Percentiles rank a stretch among this genome's conserved stretches.
phyloP scores from a whole-genome alignment of 2,888 invertebrate species.

The Eristalis pertinax region DNA sequence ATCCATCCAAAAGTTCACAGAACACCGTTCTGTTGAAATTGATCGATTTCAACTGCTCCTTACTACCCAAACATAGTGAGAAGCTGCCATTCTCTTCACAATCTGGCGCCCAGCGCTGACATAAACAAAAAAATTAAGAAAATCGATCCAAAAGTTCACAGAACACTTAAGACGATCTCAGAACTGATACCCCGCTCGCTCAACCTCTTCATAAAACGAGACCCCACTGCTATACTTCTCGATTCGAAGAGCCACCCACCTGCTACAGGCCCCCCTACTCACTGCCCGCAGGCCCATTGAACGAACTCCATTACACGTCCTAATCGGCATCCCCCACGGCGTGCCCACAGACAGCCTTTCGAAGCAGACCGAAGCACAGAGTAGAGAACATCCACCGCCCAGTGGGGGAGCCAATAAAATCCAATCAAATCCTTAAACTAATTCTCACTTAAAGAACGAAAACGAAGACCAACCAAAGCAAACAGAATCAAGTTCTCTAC shows the following conservation, averaged over 20 bases:
- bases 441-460: not conserved
- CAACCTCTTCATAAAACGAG: not conserved
- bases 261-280: not conserved
- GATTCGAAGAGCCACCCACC: not conserved
- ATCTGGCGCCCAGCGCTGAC: not conserved
- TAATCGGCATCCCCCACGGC: not conserved
- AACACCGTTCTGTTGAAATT: not conserved
- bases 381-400: not conserved
- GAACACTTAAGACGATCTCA: not conserved
- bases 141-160: not conserved
- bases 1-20: not conserved
- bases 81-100: not conserved
- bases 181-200: too few relatives aligned
- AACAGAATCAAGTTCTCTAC: slow-evolving; percentile 40
- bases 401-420: not conserved
- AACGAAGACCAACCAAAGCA: not conserved
- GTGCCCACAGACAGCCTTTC: not conserved
- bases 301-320: not conserved
- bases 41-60: too few relatives aligned
- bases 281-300: not conserved
- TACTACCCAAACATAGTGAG: too few relatives aligned
- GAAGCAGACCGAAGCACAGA: not conserved
- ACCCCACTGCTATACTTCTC: not conserved
- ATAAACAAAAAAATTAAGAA: not conserved
- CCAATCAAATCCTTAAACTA: not conserved